These are phyloP conservation scores for Eolophus roseicapilla DNA, from an alignment of 2,113 vertebrate species.

Conservation along the genomic window DNA sequence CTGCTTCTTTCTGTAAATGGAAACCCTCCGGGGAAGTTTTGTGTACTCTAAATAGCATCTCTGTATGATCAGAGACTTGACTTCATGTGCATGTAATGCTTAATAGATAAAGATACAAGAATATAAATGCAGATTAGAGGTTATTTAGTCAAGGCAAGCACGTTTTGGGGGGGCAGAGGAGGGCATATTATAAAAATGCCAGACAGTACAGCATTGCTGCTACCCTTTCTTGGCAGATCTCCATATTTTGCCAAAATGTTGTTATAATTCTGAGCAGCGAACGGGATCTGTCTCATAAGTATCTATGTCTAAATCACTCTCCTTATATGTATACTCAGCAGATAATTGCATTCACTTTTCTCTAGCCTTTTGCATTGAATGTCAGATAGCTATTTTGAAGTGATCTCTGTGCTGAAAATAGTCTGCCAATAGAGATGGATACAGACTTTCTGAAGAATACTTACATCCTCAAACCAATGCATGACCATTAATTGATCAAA, in stretches of 20 bases:
- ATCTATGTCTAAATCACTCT: background rate
- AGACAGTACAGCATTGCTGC: background rate
- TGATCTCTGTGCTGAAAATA: slow-evolving; percentile 3
- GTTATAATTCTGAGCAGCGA: slow-evolving; percentile 12
- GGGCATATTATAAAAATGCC: slow-evolving; percentile 27
- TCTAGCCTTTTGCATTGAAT: slow-evolving; percentile 1
- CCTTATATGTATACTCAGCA: background rate
- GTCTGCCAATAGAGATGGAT: background rate
- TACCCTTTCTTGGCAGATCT: slow-evolving; percentile 37
- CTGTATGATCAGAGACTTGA: slow-evolving; percentile 69
- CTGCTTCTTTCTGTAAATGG: slow-evolving; percentile 61
- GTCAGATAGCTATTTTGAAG: slow-evolving; percentile 20
- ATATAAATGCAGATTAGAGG: slow-evolving; percentile 67
- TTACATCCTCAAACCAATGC: background rate
- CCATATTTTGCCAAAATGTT: background rate
- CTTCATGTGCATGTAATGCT: slow-evolving; percentile 52
- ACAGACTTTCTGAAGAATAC: background rate
- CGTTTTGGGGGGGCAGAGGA: background rate
- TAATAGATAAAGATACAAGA: slow-evolving; percentile 50
- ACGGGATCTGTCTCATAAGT: background rate
- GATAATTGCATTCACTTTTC: slow-evolving; percentile 6
- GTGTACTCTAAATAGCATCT: slow-evolving; percentile 75
- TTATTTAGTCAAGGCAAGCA: slow-evolving; percentile 60
- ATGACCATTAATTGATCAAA: background rate
- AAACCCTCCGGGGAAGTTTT: slow-evolving; percentile 75